Conservation (phyloP, 1,140 invertebrate species). For the Rhyzopertha dominica region DNA sequence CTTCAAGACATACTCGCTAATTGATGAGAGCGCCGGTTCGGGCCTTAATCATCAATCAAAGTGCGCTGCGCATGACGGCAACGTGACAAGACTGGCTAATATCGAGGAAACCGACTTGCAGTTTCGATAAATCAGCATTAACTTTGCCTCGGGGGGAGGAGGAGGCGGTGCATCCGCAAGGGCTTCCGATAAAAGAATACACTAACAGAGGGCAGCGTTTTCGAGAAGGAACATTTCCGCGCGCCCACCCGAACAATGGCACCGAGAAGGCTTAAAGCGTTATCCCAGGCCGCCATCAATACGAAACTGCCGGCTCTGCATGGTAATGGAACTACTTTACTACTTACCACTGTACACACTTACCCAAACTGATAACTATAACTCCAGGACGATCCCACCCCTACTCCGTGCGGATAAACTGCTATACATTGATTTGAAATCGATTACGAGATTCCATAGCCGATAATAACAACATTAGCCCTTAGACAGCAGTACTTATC, state of each 20-base stretch:
- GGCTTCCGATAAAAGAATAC: too few relatives aligned
- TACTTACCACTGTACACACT: constrained; percentile 14
- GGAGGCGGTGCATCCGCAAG: constrained; percentile 17
- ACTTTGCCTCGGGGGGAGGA: constrained; percentile 16
- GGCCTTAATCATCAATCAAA: constrained; percentile 34
- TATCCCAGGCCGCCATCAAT: constrained; percentile 15
- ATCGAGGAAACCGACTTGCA: constrained; percentile 19
- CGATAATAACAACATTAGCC: too few relatives aligned
- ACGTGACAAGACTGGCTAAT: constrained; percentile 30
- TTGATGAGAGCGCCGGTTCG: constrained; percentile 26
- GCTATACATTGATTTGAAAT: too few relatives aligned
- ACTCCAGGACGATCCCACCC: too few relatives aligned
- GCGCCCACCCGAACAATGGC: neutral
- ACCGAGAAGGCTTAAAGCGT: constrained; percentile 12
- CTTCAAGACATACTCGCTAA: constrained; percentile 31
- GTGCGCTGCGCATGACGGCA: constrained; percentile 27
- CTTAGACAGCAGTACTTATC: too few relatives aligned
- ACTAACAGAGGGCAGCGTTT: too few relatives aligned
- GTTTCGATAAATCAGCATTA: constrained; percentile 28
- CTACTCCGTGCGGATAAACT: too few relatives aligned
- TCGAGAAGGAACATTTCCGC: too few relatives aligned
- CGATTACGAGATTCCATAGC: too few relatives aligned
- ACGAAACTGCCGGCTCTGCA: too few relatives aligned
- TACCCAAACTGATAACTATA: too few relatives aligned
- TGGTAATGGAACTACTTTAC: constrained; percentile 17